Conservation (phyloP, 1,140 invertebrate species). For the Microplitis mediator region DNA sequence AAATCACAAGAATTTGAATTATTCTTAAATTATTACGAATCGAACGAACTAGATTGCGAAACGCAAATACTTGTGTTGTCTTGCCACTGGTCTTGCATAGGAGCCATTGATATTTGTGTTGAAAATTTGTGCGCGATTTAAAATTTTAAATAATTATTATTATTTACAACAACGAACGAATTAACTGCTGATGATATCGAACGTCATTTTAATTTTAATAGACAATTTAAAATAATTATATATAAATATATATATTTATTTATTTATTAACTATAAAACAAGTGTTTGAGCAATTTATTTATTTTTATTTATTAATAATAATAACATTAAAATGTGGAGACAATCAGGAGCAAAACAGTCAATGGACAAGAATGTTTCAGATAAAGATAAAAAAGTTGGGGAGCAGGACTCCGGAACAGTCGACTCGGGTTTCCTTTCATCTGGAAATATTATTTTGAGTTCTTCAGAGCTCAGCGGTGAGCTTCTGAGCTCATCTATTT, state of each 20-base stretch:
- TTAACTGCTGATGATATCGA: neutral
- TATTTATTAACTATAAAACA: too few relatives aligned
- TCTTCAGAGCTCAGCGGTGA: slow-evolving; percentile 42
- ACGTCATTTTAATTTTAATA: too few relatives aligned
- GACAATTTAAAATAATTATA: too few relatives aligned
- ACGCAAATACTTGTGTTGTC: neutral
- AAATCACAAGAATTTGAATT: too few relatives aligned
- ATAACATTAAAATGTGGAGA: slow-evolving; percentile 1
- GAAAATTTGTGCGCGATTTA: neutral
- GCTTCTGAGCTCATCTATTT: neutral
- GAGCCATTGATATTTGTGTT: neutral
- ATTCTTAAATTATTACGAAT: too few relatives aligned
- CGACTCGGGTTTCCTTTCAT: slow-evolving; percentile 66
- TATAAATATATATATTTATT: too few relatives aligned
- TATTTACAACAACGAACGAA: neutral
- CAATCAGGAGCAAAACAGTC: slow-evolving; percentile 3
- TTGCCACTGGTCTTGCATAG: neutral
- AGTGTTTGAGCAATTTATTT: neutral
- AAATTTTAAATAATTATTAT: neutral
- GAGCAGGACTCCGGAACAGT: slow-evolving; percentile 33
- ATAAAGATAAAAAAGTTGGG: neutral
- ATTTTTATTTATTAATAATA: too few relatives aligned
- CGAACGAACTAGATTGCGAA: neutral
- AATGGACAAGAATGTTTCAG: slow-evolving; percentile 6
- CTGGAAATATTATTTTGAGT: slow-evolving; percentile 59